These are phyloP conservation scores for Dinocampus coccinellae DNA, from an alignment of 2,888 invertebrate genomes.

Conservation along the genomic window DNA sequence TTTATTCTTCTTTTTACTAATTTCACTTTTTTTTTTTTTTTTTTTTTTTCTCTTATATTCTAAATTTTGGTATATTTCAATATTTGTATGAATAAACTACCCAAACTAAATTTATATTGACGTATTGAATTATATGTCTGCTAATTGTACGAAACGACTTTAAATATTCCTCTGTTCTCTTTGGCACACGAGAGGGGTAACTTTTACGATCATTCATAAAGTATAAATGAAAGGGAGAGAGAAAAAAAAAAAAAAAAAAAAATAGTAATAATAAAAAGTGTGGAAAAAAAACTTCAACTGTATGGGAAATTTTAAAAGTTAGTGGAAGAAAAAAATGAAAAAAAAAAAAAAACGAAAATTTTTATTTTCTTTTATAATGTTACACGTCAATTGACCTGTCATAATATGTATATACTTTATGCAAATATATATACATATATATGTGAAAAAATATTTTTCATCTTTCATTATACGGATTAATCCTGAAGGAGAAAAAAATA, in stretches of 20 bases:
- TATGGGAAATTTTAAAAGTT: neutral
- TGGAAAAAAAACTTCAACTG: too few species aligned
- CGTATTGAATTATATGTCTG: conserved; percentile 49
- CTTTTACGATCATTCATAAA: conserved; percentile 33
- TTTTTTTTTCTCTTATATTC: neutral
- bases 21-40: neutral
- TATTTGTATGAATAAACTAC: conserved; percentile 37
- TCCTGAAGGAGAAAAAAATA: too few species aligned
- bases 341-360: conserved; percentile 3
- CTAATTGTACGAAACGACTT: conserved; percentile 45
- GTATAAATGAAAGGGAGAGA: too few species aligned
- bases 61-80: conserved; percentile 16
- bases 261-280: too few species aligned
- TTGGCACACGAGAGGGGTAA: conserved; percentile 5
- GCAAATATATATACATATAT: too few species aligned
- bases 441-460: neutral
- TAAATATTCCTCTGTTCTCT: neutral
- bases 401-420: conserved; percentile 32
- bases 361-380: neutral
- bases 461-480: too few species aligned
- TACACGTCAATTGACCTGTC: conserved; percentile 27
- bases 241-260: too few species aligned
- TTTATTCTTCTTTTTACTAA: neutral
- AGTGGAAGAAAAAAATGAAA: neutral
- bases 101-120: conserved; percentile 45